phyloP scores from a whole-genome alignment of 2,797 vertebrate species.

The Pampus argenteus region DNA sequence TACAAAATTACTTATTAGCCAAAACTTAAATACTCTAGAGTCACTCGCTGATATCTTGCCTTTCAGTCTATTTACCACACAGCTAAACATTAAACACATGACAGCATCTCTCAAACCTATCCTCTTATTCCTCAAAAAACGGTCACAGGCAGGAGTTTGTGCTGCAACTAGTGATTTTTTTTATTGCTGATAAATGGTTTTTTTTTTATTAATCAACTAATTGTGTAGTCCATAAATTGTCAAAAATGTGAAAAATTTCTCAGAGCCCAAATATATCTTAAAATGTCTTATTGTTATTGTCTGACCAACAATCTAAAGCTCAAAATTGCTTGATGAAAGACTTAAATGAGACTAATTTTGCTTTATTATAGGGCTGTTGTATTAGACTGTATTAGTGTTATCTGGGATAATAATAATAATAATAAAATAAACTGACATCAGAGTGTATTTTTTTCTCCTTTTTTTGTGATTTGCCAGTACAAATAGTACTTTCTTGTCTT shows the following conservation, averaged over 20 bases:
- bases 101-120: slow-evolving; percentile 52
- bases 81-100: slow-evolving; percentile 79
- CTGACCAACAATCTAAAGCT: not conserved
- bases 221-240: not conserved
- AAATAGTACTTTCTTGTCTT: not conserved
- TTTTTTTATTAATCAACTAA: not conserved
- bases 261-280: not conserved
- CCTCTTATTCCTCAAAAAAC: slow-evolving; percentile 5
- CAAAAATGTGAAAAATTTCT: not conserved
- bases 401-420: no score
- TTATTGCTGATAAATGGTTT: not conserved
- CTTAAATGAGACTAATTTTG: no score
- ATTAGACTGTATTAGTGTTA: not conserved
- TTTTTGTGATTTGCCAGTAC: no score
- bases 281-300: not conserved
- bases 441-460: no score
- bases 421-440: no score
- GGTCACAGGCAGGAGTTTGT: slow-evolving; percentile 7
- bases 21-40: slow-evolving; percentile 46
- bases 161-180: not conserved
- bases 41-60: slow-evolving; percentile 28
- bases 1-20: slow-evolving; percentile 72
- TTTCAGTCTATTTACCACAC: slow-evolving; percentile 55
- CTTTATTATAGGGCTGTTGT: not conserved
- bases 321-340: not conserved